Evolutionary conservation across 2,888 invertebrate species (phyloP).

Genomic region (Acronicta leporina): DNA sequence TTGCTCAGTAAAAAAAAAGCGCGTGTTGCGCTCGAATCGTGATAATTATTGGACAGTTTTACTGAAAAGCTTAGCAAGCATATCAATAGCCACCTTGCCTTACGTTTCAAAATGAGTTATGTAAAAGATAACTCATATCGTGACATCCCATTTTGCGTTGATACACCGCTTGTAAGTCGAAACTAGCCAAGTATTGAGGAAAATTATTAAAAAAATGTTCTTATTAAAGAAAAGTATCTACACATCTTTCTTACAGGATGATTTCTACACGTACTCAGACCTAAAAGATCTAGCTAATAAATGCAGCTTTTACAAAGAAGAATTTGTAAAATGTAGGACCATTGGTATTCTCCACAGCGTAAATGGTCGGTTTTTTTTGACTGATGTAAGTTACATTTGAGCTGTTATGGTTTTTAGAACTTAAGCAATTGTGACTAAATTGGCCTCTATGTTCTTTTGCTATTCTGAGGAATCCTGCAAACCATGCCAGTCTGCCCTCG

Average conservation of each 20-base stretch:
- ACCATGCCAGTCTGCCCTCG: no score
- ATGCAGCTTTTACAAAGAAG: slow-evolving; percentile 56
- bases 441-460: no score
- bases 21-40: no score
- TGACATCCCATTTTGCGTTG: slow-evolving; percentile 64
- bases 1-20: no score
- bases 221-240: no score
- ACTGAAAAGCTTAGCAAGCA: no score
- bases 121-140: slow-evolving; percentile 61
- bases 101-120: slow-evolving; percentile 51
- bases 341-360: slow-evolving; percentile 75
- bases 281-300: slow-evolving; percentile 61
- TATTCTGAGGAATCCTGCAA: no score
- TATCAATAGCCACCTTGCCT: no score
- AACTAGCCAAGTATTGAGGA: neutral
- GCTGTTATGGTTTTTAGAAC: no score
- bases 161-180: slow-evolving; percentile 65
- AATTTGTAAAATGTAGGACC: slow-evolving; percentile 70
- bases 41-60: no score
- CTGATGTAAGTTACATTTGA: slow-evolving; percentile 67
- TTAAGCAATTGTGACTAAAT: no score
- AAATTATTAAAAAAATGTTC: no score
- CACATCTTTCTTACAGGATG: slow-evolving; percentile 63
- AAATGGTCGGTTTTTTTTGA: slow-evolving; percentile 70
- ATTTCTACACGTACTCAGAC: slow-evolving; percentile 69